Base-by-base conservation (phyloP, 2,888 invertebrate genomes). In the Mamestra brassicae region DNA sequence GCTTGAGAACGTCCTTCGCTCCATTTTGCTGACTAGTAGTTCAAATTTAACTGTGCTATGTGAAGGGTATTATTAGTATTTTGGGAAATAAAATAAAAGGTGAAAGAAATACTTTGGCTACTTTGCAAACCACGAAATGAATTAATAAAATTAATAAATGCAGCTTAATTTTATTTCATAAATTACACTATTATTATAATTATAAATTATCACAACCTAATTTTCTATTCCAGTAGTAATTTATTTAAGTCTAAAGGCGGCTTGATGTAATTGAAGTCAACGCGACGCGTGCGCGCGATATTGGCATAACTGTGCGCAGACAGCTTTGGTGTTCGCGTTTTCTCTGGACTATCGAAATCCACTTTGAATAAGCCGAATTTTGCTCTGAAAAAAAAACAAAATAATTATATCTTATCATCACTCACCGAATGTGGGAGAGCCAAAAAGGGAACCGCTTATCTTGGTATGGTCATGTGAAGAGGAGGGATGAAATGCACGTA, bases 311-410 rank as follows among this genome's bases (percentile, higher is more conserved):
- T 95, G 11, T 91, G 83, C 0, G 95, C 96, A 5, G 97, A 97
- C 17, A 96, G 88, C 81, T 96, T 96, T 0, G 96, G 94, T 2
- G 94, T 96, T 57, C 97, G 92, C 3, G 94, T 94, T 71, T 88
- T 93, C 36, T 95, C 88, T 26, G 94, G 91, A 78, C 94, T 94
- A 17, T 92, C 85, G 85, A 95, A 97, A 81, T 97, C 96, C 5
- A 97, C 96, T 75, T 94, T 92, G 85, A 93, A 96, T 15, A 97
- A 88, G 1, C 97, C 97, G 77, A 97, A 97, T 85, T 95, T 95
- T 11, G 93, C 88, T 34, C 97, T 96, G 93, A 36, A 94, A 94
- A 47, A 26, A 26, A 26, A 26, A 26, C n/a, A 26, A 26, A 26
- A 26, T 1, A 26, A 26, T 26, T 26, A 26, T 26, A 26, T 26